A percentile compares a stretch with the other conserved stretches of the same genome.
Evolutionary conservation across 2,113 vertebrate species (phyloP).

Genomic region (rat (Rattus norvegicus)): GRCr8 NC_086021.1:124115501-124116000

Average conservation of each 20-base stretch:
- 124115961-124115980: background rate
- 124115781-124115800: constrained; percentile 45
- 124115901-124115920: background rate
- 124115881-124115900: constrained; percentile 22
- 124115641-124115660: constrained; percentile 35
- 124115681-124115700: constrained; percentile 60
- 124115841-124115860: constrained; percentile 6
- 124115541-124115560: constrained; percentile 54
- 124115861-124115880: constrained; percentile 35
- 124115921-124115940: background rate
- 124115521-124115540: constrained; percentile 40
- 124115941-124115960: background rate
- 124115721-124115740: constrained; percentile 56
- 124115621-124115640: constrained; percentile 46
- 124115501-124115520: background rate
- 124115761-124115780: constrained; percentile 17
- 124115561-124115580: constrained; percentile 48
- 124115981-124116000: background rate
- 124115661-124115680: constrained; percentile 34
- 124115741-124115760: constrained; percentile 48
- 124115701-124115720: constrained; percentile 48
- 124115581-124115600: background rate
- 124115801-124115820: background rate
- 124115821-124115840: constrained; percentile 44
- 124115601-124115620: background rate